Evolutionary conservation across 2,797 vertebrate species (phyloP).

Genomic region (Margarornis squamiger): DNA sequence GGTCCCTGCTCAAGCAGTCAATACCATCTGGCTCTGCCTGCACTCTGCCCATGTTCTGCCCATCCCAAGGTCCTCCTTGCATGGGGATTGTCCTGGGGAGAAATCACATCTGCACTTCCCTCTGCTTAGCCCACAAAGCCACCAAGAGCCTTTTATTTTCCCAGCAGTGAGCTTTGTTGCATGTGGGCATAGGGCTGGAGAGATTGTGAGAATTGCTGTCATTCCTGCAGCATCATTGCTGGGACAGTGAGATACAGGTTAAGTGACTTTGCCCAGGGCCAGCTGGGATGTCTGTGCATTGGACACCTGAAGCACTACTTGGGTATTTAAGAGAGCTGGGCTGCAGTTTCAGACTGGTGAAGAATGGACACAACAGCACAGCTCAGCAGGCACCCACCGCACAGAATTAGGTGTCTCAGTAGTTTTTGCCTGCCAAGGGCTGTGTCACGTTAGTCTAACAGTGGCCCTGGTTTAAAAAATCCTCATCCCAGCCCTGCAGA

Average conservation of each 20-base stretch:
- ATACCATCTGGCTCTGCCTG: fast-evolving
- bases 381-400: neutral
- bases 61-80: neutral
- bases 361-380: fast-evolving
- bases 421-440: neutral
- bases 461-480: neutral
- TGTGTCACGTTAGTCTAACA: neutral
- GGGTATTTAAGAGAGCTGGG: neutral
- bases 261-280: neutral
- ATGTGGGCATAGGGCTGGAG: neutral
- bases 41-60: neutral
- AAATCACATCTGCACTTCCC: neutral
- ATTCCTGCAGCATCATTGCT: fast-evolving
- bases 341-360: neutral
- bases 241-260: neutral
- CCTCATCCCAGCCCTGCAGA: neutral
- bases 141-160: neutral
- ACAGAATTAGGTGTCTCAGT: neutral
- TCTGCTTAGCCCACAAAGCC: fast-evolving
- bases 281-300: neutral
- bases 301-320: fast-evolving
- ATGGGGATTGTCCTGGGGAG: fast-evolving
- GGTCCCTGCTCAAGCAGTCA: neutral
- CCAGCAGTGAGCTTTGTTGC: neutral
- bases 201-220: fast-evolving